These are phyloP conservation scores for Bombylius major DNA, from an alignment of 2,888 invertebrate genomes.

Conservation along the genomic window DNA sequence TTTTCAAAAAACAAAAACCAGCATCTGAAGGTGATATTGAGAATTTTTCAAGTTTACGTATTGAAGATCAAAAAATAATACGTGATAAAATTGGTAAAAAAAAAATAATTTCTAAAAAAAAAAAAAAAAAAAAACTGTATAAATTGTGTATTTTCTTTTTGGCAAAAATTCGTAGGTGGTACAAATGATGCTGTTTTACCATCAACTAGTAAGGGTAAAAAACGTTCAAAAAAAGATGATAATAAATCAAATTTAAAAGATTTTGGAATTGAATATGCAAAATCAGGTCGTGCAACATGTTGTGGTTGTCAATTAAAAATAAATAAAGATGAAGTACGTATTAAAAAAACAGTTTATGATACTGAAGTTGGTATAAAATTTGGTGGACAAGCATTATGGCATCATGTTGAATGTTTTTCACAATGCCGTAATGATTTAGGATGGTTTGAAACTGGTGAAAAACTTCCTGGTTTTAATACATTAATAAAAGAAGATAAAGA, in stretches of 20 bases:
- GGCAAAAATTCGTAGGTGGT: constrained; percentile 1
- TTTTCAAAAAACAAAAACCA: constrained; percentile 71
- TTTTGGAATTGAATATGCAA: constrained; percentile 72
- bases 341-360: constrained; percentile 76
- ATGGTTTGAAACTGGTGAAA: constrained; percentile 58
- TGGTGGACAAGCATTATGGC: constrained; percentile 79
- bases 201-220: constrained; percentile 39
- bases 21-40: constrained; percentile 62
- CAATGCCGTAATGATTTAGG: constrained; percentile 55
- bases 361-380: constrained; percentile 65
- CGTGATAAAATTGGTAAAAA: constrained; percentile 49
- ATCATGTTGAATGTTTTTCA: constrained; percentile 84
- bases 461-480: constrained; percentile 61
- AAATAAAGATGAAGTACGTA: constrained; percentile 55
- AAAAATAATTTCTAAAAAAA: neutral
- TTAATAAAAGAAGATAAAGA: constrained; percentile 60
- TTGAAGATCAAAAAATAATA: constrained; percentile 73
- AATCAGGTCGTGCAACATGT: constrained; percentile 69
- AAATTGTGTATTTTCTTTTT: no score
- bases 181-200: constrained; percentile 8
- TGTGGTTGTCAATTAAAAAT: constrained; percentile 77
- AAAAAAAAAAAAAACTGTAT: no score
- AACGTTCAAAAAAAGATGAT: constrained; percentile 34
- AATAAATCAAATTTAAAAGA: constrained; percentile 40
- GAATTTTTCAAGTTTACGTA: constrained; percentile 63